These are phyloP conservation scores for Corydoras sp. DNA, from an alignment of 2,113 vertebrate species.

Conservation along the genomic window DNA sequence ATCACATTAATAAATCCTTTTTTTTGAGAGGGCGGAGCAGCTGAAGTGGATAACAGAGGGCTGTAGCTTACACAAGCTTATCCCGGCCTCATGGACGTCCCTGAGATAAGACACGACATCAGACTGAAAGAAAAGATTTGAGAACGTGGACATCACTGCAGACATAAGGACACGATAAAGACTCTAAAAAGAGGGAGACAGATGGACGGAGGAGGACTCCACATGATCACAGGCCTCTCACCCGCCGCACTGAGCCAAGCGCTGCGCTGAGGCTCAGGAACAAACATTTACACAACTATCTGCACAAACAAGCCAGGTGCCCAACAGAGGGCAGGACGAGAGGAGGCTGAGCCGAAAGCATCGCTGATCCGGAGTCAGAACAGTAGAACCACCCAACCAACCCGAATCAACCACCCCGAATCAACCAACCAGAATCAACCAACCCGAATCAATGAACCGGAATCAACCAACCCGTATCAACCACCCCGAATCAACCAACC, in stretches of 20 bases:
- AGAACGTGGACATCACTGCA: no score
- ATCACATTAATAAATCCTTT: no score
- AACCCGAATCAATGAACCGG: no score
- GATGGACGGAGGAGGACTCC: not conserved
- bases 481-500: not conserved
- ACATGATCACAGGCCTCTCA: not conserved
- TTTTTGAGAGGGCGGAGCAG: no score
- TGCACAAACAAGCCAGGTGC: slow-evolving; percentile 32
- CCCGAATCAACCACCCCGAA: not conserved
- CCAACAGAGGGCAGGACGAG: slow-evolving; percentile 36
- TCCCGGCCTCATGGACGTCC: no score
- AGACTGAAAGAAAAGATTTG: no score
- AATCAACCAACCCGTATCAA: not conserved
- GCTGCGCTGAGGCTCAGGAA: slow-evolving; percentile 39
- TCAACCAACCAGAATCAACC: no score
- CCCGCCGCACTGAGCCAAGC: slow-evolving; percentile 43
- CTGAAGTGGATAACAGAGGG: no score
- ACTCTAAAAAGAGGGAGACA: not conserved
- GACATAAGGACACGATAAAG: no score
- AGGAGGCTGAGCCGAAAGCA: not conserved
- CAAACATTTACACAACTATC: slow-evolving; percentile 60
- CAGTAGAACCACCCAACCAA: not conserved
- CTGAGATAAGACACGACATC: no score
- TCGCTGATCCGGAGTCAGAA: slow-evolving; percentile 12
- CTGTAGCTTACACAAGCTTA: no score